Evolutionary conservation across 2,113 vertebrate species (phyloP).

Genomic region (Pseudorhombus dupliciocellatus): DNA sequence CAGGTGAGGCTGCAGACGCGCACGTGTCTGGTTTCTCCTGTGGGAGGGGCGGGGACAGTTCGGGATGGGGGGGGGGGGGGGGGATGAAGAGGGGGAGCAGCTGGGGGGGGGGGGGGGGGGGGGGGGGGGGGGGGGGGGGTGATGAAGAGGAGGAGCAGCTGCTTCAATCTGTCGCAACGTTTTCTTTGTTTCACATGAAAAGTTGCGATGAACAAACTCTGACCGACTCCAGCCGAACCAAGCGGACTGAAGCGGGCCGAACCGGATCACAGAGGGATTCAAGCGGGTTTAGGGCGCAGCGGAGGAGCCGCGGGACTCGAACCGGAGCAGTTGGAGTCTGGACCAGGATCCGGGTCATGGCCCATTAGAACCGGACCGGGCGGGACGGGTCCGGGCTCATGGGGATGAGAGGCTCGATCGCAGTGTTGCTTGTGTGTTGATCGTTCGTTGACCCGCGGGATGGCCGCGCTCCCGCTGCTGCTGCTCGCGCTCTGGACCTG

Average conservation of each 20-base stretch:
- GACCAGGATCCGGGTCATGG: slow-evolving; percentile 40
- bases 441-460: slow-evolving; percentile 40
- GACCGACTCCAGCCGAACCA: background rate
- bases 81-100: slow-evolving; percentile 69
- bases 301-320: background rate
- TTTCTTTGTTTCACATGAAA: slow-evolving; percentile 59
- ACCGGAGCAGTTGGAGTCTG: slow-evolving; percentile 1
- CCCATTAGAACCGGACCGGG: slow-evolving; percentile 13
- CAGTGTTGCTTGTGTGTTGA: slow-evolving; percentile 29
- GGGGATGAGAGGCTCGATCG: slow-evolving; percentile 31
- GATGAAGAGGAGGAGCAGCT: slow-evolving; percentile 70
- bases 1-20: slow-evolving; percentile 31
- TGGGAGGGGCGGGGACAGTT: slow-evolving; percentile 56
- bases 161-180: slow-evolving; percentile 68
- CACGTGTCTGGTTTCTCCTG: slow-evolving; percentile 60
- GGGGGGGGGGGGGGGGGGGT: slow-evolving; percentile 27
- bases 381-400: slow-evolving; percentile 15
- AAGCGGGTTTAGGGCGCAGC: background rate
- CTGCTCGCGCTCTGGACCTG: slow-evolving; percentile 62
- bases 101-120: slow-evolving; percentile 58
- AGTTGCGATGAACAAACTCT: slow-evolving; percentile 37
- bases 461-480: slow-evolving; percentile 48
- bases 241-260: background rate
- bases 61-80: slow-evolving; percentile 11
- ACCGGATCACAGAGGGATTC: background rate